A percentile compares a stretch with the other conserved stretches of the same genome.
Evolutionary conservation across 2,888 invertebrate genomes (phyloP).

Genomic region (Strigamia crassipes): DNA sequence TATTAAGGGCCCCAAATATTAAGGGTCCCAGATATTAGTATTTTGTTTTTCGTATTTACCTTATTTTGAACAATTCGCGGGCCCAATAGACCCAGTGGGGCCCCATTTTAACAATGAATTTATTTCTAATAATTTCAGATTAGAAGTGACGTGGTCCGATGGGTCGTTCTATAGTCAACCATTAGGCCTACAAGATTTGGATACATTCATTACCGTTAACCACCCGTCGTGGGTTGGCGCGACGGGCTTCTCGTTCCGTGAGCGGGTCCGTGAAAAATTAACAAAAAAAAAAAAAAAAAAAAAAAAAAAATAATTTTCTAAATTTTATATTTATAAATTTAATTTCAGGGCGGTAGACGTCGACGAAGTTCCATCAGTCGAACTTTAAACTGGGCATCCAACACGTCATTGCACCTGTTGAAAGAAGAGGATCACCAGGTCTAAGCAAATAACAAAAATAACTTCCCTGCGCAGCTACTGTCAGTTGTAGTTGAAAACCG

Average conservation of each 20-base stretch:
- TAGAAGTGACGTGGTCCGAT: slow-evolving; percentile 46
- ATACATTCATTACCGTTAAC: slow-evolving; percentile 44
- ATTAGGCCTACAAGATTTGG: slow-evolving; percentile 31
- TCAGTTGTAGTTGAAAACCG: neutral
- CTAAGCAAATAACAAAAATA: neutral
- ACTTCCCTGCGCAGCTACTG: slow-evolving; percentile 17
- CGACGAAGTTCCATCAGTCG: slow-evolving; percentile 23
- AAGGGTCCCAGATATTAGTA: too few relatives aligned
- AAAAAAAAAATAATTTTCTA: too few relatives aligned
- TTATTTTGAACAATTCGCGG: too few relatives aligned
- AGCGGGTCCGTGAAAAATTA: neutral
- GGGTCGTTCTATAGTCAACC: slow-evolving; percentile 44
- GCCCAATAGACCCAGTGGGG: too few relatives aligned
- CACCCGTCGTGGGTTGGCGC: slow-evolving; percentile 44
- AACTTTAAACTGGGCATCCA: slow-evolving; percentile 19
- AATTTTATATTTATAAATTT: too few relatives aligned
- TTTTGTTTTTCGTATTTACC: too few relatives aligned
- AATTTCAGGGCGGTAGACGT: neutral
- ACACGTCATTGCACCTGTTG: neutral
- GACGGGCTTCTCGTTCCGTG: slow-evolving; percentile 34
- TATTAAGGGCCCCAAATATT: too few relatives aligned
- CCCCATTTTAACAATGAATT: too few relatives aligned
- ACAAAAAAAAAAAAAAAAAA: too few relatives aligned
- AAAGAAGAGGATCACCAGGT: slow-evolving; percentile 13
- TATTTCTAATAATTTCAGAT: slow-evolving; percentile 10